Conservation (phyloP, 2,113 vertebrate genomes). For the Notothenia coriiceps region DNA sequence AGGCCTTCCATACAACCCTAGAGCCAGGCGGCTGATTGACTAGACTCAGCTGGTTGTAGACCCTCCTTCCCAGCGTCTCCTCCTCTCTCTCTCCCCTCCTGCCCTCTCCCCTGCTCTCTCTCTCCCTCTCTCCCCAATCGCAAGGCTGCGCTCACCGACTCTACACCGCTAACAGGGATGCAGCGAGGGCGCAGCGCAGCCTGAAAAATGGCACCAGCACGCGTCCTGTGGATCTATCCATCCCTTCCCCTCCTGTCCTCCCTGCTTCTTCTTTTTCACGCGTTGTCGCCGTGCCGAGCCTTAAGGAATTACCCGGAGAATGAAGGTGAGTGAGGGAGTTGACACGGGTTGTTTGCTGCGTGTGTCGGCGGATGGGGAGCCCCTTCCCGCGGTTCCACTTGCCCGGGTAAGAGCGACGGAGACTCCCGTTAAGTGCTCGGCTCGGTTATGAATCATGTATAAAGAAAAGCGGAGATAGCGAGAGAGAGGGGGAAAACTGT, state of each 20-base stretch:
- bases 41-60: slow-evolving; percentile 69
- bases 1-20: slow-evolving; percentile 40
- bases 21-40: slow-evolving; percentile 77
- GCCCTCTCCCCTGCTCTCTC: slow-evolving; percentile 30
- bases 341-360: slow-evolving; percentile 33
- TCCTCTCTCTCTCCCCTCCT: slow-evolving; percentile 38
- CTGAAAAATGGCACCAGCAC: slow-evolving; percentile 85
- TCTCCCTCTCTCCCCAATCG: slow-evolving; percentile 64
- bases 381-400: slow-evolving; percentile 45
- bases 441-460: slow-evolving; percentile 77
- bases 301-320: slow-evolving; percentile 87
- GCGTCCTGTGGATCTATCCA: slow-evolving; percentile 85
- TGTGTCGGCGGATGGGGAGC: slow-evolving; percentile 32
- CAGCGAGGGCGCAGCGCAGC: slow-evolving; percentile 86
- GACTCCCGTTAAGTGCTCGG: slow-evolving; percentile 67
- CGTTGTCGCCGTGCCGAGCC: slow-evolving; percentile 68
- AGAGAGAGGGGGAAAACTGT: slow-evolving; percentile 31
- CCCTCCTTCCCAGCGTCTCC: slow-evolving; percentile 78
- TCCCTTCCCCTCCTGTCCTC: slow-evolving; percentile 67
- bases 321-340: slow-evolving; percentile 80
- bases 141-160: slow-evolving; percentile 80
- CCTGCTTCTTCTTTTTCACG: slow-evolving; percentile 74
- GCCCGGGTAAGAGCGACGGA: slow-evolving; percentile 41
- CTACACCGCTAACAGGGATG: slow-evolving; percentile 83
- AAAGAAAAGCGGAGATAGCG: slow-evolving; percentile 42